Base-by-base conservation (phyloP, 2,113 vertebrate genomes). In the Osmerus eperlanus region DNA sequence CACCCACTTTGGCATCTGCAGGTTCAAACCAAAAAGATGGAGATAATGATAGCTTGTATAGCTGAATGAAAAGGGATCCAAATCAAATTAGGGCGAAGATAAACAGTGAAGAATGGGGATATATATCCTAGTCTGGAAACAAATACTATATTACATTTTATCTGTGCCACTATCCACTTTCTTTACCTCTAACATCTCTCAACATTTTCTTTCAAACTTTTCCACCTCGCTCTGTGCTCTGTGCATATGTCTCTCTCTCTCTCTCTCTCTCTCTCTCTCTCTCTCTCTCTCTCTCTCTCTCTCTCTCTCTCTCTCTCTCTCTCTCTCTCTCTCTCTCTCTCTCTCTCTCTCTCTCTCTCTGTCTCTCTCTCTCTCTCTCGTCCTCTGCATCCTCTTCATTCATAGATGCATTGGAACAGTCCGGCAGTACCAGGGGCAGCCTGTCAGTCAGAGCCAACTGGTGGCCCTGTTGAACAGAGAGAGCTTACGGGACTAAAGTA, bases 391-490 rank as follows among this genome's bases (percentile, higher is more conserved):
- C n/a, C 58, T 19, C 54, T 21, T 41, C 36, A 0, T 65, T 69
- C 29, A 72, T 47, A 0, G 70, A 52, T 18, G 0, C 12, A 60
- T 1, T 71, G 63, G 78, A 21, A 59, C 76, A 69, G 75, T 71
- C 66, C 55, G 79, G 68, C 68, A 1, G 77, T 77, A 84, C 85
- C 68, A 65, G 61, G 59, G 62, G 70, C 69, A 76, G 70, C 12
- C 0, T 23, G 76, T 53, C 80, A n/a, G 56, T 68, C 62, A 59
- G 80, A 84, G 76, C 79, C 82, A 91, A 85, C 3, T 19, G 76
- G 63, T 67, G 55, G 68, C 90, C 85, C 89, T 85, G 28, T 68
- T 82, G 75, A 75, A 75, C 76, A 83, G 79, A 81, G 67, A 83
- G 67, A 66, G 76, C 74, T 78, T n/a, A 16, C 47, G 51, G 41